These are phyloP conservation scores for Leptinotarsa haldemani DNA, from an alignment of 2,888 invertebrate species.

Conservation along the genomic window DNA sequence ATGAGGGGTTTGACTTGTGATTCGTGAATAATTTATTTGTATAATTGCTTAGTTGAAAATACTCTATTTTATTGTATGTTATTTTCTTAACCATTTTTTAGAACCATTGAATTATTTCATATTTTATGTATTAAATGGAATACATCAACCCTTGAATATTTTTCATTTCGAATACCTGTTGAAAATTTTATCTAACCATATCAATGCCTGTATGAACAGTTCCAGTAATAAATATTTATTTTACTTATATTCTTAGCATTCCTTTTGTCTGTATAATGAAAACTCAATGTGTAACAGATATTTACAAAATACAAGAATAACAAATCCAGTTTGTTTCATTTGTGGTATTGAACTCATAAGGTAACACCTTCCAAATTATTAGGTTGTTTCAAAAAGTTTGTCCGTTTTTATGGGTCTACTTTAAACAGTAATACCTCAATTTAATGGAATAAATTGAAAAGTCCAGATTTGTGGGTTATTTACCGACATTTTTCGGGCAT, in stretches of 20 bases:
- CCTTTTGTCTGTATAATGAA: constrained; percentile 48
- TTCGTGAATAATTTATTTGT: constrained; percentile 26
- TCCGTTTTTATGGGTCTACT: too few species aligned
- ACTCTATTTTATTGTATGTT: constrained; percentile 44
- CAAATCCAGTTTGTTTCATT: constrained; percentile 27
- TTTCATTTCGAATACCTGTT: constrained; percentile 45
- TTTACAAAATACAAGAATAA: constrained; percentile 47
- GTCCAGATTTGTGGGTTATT: too few species aligned
- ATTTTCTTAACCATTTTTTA: constrained; percentile 39
- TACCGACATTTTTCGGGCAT: too few species aligned
- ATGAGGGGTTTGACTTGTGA: constrained; percentile 14
- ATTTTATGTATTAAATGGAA: constrained; percentile 49
- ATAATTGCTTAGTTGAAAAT: constrained; percentile 35
- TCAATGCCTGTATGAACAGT: constrained; percentile 47
- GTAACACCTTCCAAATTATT: too few species aligned
- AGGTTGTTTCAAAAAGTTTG: too few species aligned
- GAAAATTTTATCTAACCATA: constrained; percentile 48
- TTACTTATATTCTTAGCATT: constrained; percentile 46
- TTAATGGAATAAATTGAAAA: too few species aligned
- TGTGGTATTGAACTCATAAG: neutral
- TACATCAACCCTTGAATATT: constrained; percentile 41
- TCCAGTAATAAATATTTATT: constrained; percentile 41
- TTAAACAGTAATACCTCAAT: too few species aligned
- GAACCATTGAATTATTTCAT: constrained; percentile 29
- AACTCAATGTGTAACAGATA: constrained; percentile 52